phyloP scores from a whole-genome alignment of 1,140 invertebrate genomes.

The Tetragnatha versicolor region DNA sequence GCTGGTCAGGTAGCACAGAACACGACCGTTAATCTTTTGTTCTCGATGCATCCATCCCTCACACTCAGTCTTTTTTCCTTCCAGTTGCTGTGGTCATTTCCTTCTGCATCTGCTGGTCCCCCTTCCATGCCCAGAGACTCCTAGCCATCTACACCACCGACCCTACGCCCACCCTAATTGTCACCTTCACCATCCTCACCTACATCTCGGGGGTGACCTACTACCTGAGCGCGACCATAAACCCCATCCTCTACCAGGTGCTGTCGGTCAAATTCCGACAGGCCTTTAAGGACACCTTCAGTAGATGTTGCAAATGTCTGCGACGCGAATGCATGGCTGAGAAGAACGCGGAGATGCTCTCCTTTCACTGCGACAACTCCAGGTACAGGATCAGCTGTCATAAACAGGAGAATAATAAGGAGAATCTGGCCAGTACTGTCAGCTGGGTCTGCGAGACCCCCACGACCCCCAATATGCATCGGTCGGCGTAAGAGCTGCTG shows the following conservation, averaged over 20 bases:
- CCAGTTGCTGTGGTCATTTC: slow-evolving; percentile 91
- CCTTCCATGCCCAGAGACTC: slow-evolving; percentile 88
- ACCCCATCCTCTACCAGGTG: slow-evolving; percentile 79
- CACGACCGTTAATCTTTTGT: no score
- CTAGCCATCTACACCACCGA: slow-evolving; percentile 69
- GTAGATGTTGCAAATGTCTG: background rate
- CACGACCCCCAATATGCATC: background rate
- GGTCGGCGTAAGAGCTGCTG: background rate
- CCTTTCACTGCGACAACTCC: slow-evolving; percentile 41
- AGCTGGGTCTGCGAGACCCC: slow-evolving; percentile 6
- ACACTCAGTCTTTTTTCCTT: slow-evolving; percentile 64
- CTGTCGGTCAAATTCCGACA: slow-evolving; percentile 87
- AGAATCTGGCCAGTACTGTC: background rate
- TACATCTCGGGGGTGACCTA: slow-evolving; percentile 82
- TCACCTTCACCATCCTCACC: slow-evolving; percentile 77
- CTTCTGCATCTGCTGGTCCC: slow-evolving; percentile 95
- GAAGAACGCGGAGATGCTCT: slow-evolving; percentile 1
- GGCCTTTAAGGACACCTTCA: slow-evolving; percentile 65
- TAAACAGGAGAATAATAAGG: background rate
- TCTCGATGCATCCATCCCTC: no score
- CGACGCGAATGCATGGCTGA: background rate
- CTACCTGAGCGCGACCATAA: slow-evolving; percentile 83
- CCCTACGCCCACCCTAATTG: slow-evolving; percentile 69
- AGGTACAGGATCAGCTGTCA: slow-evolving; percentile 27
- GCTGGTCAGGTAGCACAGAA: no score